Conservation (phyloP, 1,140 invertebrate genomes). For the Bombyx mori region DNA sequence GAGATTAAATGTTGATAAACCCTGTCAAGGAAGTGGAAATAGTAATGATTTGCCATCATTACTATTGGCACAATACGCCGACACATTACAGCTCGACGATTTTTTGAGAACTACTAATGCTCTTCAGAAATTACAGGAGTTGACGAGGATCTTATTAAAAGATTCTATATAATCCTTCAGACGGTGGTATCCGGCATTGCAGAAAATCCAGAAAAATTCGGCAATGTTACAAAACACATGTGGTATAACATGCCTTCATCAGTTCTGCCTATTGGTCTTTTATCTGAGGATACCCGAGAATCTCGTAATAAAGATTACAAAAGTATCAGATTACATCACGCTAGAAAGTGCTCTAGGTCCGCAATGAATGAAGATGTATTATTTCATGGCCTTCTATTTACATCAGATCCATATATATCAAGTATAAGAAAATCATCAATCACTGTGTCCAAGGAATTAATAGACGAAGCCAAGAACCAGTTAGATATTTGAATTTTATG, state of each 20-base stretch:
- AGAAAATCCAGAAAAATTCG: constrained; percentile 18
- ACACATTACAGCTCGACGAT: constrained; percentile 3
- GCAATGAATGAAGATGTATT: constrained; percentile 18
- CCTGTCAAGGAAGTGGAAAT: constrained; percentile 13
- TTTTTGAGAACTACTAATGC: constrained; percentile 15
- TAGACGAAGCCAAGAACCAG: background rate
- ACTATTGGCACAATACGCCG: too few species aligned
- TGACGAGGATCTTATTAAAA: constrained; percentile 17
- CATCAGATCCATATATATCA: constrained; percentile 20
- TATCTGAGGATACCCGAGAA: constrained; percentile 17
- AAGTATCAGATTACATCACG: constrained; percentile 8
- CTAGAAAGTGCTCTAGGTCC: constrained; percentile 12
- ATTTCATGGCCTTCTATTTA: constrained; percentile 14
- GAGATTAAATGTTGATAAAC: constrained; percentile 14
- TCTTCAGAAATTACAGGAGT: constrained; percentile 21
- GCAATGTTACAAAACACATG: constrained; percentile 8
- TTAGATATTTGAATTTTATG: background rate
- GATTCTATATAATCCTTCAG: constrained; percentile 14
- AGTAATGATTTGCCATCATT: constrained; percentile 17
- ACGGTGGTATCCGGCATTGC: constrained; percentile 16
- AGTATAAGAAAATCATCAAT: constrained; percentile 7
- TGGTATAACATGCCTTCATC: constrained; percentile 19
- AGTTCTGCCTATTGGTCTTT: constrained; percentile 13
- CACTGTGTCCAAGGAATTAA: background rate
- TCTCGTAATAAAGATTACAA: constrained; percentile 15